phyloP scores from a whole-genome alignment of 2,113 vertebrate genomes.

The Garra rufa region DNA sequence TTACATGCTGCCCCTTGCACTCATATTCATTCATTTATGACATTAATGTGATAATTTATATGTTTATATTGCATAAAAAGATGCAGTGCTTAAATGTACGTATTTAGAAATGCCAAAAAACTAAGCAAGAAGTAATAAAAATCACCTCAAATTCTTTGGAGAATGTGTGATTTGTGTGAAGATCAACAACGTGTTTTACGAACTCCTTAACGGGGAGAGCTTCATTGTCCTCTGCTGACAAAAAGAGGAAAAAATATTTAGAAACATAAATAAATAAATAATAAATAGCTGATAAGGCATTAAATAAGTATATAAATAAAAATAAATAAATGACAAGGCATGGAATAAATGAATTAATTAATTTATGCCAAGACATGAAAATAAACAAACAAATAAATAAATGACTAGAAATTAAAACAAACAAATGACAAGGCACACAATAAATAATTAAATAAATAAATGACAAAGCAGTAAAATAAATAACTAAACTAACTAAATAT shows the following conservation, averaged over 20 bases:
- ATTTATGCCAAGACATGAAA: too few relatives aligned
- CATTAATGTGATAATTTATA: background rate
- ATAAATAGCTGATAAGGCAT: background rate
- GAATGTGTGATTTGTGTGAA: slow-evolving; percentile 91
- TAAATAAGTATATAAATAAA: background rate
- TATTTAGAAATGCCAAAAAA: background rate
- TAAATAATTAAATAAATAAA: too few relatives aligned
- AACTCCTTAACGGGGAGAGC: slow-evolving; percentile 94
- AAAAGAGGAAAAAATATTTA: slow-evolving; percentile 28
- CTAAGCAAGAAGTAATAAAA: background rate
- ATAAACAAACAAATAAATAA: too few relatives aligned
- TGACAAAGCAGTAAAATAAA: too few relatives aligned
- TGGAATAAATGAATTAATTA: background rate
- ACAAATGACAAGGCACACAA: too few relatives aligned
- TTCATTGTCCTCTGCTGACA: slow-evolving; percentile 86
- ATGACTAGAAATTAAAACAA: too few relatives aligned
- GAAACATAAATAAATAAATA: background rate
- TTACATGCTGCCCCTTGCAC: slow-evolving; percentile 11
- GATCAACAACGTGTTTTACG: slow-evolving; percentile 91
- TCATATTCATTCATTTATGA: background rate
- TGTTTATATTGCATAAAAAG: background rate
- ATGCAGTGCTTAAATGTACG: background rate
- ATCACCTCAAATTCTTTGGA: slow-evolving; percentile 93
- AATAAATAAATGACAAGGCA: background rate
- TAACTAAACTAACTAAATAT: too few relatives aligned